phyloP scores from a whole-genome alignment of 1,140 invertebrate genomes.

The Psix sp. region DNA sequence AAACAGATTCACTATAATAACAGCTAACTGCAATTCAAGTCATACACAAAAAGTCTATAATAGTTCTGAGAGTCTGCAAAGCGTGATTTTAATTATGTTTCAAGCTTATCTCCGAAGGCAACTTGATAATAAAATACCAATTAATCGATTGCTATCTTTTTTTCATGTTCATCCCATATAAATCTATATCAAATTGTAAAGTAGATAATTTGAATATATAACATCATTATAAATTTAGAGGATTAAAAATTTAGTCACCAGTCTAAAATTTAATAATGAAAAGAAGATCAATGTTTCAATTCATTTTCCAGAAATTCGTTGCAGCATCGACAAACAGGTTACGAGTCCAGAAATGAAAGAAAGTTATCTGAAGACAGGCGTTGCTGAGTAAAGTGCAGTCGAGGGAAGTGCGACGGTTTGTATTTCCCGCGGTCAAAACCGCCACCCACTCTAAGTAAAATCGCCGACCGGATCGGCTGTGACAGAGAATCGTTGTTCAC shows the following conservation, averaged over 20 bases:
- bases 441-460: constrained; percentile 49
- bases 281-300: too few species aligned
- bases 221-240: too few species aligned
- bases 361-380: neutral
- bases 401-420: constrained; percentile 48
- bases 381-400: neutral
- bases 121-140: too few species aligned
- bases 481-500: constrained; percentile 66
- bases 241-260: too few species aligned
- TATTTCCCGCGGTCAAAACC: constrained; percentile 56
- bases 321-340: too few species aligned
- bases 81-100: constrained; percentile 55
- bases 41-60: constrained; percentile 52
- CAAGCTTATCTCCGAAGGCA: too few species aligned
- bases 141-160: constrained; percentile 33
- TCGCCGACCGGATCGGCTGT: constrained; percentile 60
- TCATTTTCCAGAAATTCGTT: too few species aligned
- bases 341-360: constrained; percentile 2
- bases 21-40: constrained; percentile 41
- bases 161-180: too few species aligned
- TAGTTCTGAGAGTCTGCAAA: constrained; percentile 52
- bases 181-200: too few species aligned
- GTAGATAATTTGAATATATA: too few species aligned
- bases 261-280: too few species aligned
- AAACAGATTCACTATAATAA: constrained; percentile 48